These are phyloP conservation scores for Charina bottae DNA, from an alignment of 2,113 vertebrate species.

Conservation along the genomic window DNA sequence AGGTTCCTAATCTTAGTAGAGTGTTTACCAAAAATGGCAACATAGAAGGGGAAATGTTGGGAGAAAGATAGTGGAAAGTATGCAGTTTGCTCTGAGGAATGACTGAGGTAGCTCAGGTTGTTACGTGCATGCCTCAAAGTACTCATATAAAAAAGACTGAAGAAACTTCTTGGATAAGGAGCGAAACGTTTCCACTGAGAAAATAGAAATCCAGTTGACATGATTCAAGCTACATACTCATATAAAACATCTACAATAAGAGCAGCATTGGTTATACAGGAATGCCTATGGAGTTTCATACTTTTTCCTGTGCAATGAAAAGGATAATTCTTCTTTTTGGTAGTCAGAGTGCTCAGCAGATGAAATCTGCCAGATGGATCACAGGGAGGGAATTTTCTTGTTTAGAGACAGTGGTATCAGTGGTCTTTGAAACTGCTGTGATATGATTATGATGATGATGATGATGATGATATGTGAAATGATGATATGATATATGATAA, in stretches of 20 bases:
- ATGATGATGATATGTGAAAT: no score
- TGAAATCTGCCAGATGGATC: constrained; percentile 9
- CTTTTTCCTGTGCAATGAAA: background rate
- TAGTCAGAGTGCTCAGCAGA: constrained; percentile 7
- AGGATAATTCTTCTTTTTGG: background rate
- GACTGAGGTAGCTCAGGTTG: background rate
- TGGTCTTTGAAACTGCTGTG: constrained; percentile 20
- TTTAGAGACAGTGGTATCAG: background rate
- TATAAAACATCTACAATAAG: background rate
- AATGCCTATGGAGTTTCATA: constrained; percentile 8
- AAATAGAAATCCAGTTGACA: no score
- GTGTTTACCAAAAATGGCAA: background rate
- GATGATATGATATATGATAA: no score
- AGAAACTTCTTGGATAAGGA: no score
- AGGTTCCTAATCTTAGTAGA: background rate
- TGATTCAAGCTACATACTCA: no score
- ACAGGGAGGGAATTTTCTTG: constrained; percentile 29
- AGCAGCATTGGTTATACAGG: background rate
- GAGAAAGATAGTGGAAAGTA: background rate
- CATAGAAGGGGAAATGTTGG: background rate
- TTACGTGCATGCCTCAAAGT: background rate
- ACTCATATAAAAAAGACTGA: background rate
- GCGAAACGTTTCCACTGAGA: no score
- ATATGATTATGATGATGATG: background rate
- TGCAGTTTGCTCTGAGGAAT: background rate